A percentile compares a stretch with the other conserved stretches of the same genome.
phyloP scores from a whole-genome alignment of 2,888 invertebrate species.

The Merodon equestris region DNA sequence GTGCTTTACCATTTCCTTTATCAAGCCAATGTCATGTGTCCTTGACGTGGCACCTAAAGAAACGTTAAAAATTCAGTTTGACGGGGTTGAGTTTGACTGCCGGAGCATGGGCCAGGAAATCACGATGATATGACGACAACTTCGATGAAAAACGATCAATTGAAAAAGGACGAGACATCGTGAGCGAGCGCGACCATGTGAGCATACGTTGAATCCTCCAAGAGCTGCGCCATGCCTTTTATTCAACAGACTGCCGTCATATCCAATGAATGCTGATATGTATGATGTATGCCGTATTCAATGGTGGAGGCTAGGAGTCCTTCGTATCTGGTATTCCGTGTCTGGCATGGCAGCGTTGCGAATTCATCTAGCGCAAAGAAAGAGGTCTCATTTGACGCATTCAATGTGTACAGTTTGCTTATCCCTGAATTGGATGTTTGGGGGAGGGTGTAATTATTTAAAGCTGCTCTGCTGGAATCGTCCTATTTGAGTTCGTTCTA shows the following conservation, averaged over 20 bases:
- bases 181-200: constrained; percentile 22
- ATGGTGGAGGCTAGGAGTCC: constrained; percentile 31
- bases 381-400: constrained; percentile 40
- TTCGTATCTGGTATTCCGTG: constrained; percentile 29
- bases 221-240: constrained; percentile 31
- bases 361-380: constrained; percentile 46
- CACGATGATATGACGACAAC: constrained; percentile 67
- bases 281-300: constrained; percentile 64
- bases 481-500: no score
- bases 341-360: constrained; percentile 33
- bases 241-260: constrained; percentile 58
- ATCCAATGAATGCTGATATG: constrained; percentile 70
- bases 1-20: constrained; percentile 11
- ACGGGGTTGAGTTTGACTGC: constrained; percentile 7
- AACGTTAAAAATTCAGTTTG: constrained; percentile 37
- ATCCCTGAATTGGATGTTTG: constrained; percentile 34
- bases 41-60: constrained; percentile 38
- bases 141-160: constrained; percentile 64
- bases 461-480: constrained; percentile 18
- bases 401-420: constrained; percentile 37
- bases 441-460: constrained; percentile 55
- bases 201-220: constrained; percentile 19
- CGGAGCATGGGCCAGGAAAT: constrained; percentile 52
- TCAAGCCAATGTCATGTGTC: constrained; percentile 33
- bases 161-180: neutral